These are phyloP conservation scores for Heliconius ismenius DNA, from an alignment of 2,888 invertebrate genomes.

Conservation along the genomic window DNA sequence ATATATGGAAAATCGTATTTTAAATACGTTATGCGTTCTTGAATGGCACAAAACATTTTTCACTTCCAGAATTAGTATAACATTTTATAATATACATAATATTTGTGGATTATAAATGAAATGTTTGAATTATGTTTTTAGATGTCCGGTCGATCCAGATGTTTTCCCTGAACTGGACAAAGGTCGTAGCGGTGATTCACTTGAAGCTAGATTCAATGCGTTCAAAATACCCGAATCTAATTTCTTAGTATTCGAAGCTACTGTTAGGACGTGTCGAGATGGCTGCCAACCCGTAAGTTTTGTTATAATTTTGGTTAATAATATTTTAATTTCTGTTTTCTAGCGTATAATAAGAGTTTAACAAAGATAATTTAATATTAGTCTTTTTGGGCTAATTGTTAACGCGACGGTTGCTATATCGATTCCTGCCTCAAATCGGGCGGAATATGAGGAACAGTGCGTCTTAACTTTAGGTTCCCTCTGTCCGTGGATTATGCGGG, in stretches of 20 bases:
- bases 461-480: background rate
- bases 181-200: constrained; percentile 90
- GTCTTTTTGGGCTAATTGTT: background rate
- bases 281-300: constrained; percentile 91
- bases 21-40: background rate
- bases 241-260: constrained; percentile 95
- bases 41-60: background rate
- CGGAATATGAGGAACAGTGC: background rate
- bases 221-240: constrained; percentile 97
- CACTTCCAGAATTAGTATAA: too few relatives aligned
- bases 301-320: background rate
- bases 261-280: constrained; percentile 92
- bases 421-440: background rate
- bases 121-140: constrained; percentile 56
- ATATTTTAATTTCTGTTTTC: background rate
- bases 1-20: too few relatives aligned
- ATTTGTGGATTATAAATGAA: background rate
- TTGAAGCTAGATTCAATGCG: constrained; percentile 95
- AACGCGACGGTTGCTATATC: too few relatives aligned
- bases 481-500: too few relatives aligned
- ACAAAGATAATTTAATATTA: background rate
- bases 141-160: constrained; percentile 94
- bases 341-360: too few relatives aligned
- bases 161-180: constrained; percentile 95
- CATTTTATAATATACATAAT: background rate